Percentiles rank a stretch among this genome's conserved stretches.
phyloP scores from a whole-genome alignment of 1,140 invertebrate species.

The Ips nitidus region DNA sequence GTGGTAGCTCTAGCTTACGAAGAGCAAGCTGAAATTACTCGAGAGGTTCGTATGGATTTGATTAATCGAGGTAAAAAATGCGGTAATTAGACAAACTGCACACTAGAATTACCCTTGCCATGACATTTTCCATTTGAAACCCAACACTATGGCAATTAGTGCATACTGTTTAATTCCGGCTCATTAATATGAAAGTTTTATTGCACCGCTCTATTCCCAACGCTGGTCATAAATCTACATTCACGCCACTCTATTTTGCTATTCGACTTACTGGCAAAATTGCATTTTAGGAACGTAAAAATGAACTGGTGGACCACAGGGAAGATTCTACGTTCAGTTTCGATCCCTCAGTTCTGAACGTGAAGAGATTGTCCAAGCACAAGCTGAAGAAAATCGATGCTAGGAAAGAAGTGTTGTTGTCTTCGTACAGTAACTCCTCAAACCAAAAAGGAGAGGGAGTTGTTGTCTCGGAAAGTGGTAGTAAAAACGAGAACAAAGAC shows the following conservation, averaged over 20 bases:
- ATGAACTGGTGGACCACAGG: conserved; percentile 83
- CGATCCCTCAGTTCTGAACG: conserved; percentile 80
- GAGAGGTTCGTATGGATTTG: conserved; percentile 68
- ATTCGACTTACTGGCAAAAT: background rate
- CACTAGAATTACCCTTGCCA: background rate
- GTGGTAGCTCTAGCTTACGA: conserved; percentile 91
- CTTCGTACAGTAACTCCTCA: conserved; percentile 67
- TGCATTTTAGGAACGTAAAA: conserved; percentile 69
- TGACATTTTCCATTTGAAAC: conserved; percentile 1
- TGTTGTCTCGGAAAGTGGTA: conserved; percentile 22
- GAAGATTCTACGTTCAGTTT: conserved; percentile 91
- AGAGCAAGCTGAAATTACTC: conserved; percentile 88
- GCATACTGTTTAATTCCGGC: conserved; percentile 2
- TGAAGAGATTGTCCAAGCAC: conserved; percentile 76
- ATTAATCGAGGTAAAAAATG: too few relatives aligned
- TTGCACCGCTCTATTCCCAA: conserved; percentile 1
- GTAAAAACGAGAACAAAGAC: conserved; percentile 38
- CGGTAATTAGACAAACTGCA: too few relatives aligned
- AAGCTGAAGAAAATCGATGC: conserved; percentile 79
- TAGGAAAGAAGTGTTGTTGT: conserved; percentile 72
- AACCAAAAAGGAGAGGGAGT: conserved; percentile 32
- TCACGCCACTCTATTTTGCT: background rate
- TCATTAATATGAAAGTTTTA: conserved; percentile 3
- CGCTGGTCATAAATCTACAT: background rate
- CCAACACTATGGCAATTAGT: background rate